Base-by-base conservation (phyloP, 2,888 invertebrate genomes). In the Druceiella hillmani region DNA sequence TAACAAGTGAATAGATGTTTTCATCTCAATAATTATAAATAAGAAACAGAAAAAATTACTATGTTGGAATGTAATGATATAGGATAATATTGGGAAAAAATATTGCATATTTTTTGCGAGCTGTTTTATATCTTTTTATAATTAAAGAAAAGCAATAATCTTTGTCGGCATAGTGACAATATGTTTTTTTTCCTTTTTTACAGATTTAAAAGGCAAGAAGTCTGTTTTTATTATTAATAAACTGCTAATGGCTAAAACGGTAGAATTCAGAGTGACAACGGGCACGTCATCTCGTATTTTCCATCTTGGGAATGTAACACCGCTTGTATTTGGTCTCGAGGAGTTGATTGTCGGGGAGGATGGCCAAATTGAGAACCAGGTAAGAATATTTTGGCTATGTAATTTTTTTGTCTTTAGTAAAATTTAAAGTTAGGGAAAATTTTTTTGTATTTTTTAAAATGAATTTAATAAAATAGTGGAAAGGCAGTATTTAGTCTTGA, bases 161-260 rank as follows among this genome's bases (percentile, higher is more conserved):
- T 9, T 9, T 9, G 22, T 7, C n/a, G n/a, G 22, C 22, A 7
- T 12, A 27, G 9, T 27, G 11, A 27, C 11, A 11, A 10, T 10
- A 5, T 27, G 5, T 5, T 33, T 30, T 41, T 13, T 29, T n/a
- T n/a, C n/a, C n/a, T n/a, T n/a, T 36, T 20, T 60, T 60, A n/a
- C 52, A 72, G 72, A 61, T 47, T 52, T 71, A 34, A 57, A 66
- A 55, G 70, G 65, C 51, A 65, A 64, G 51, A 69, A 66, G 47
- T 69, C 71, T 0, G 64, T 71, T 3, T 70, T 62, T 54, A 71
- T 72, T 70, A 68, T 72, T 47, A 70, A 71, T 14, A 61, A 58
- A 45, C 70, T 70, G 9, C 57, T 72, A 22, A 64, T 69, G 64
- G 71, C 71, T 2, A 71, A 71, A 49, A 72, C 72, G 2, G 70